Evolutionary conservation across 2,888 invertebrate species (phyloP).

Genomic region (Girardia tigrina): DNA sequence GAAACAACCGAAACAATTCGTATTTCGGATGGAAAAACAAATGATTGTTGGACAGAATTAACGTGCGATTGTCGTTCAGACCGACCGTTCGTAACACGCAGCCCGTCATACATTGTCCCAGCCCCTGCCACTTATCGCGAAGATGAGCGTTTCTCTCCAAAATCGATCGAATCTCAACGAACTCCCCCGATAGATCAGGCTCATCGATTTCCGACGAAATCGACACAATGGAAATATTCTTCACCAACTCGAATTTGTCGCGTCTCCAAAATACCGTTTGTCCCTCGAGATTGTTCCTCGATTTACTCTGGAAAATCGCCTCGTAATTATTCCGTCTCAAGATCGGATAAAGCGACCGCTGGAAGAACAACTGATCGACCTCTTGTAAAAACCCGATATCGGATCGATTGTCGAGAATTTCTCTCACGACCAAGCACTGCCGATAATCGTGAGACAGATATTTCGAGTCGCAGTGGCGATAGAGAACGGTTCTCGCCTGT

Average conservation of each 20-base stretch:
- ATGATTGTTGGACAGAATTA: neutral
- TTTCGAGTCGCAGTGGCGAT: neutral
- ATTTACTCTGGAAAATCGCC: neutral
- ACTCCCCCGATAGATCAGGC: neutral
- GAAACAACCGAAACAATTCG: slow-evolving; percentile 5
- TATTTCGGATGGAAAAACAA: neutral
- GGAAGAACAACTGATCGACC: neutral
- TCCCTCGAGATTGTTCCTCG: neutral
- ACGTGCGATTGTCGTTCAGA: neutral
- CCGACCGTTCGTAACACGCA: neutral
- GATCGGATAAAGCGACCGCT: neutral
- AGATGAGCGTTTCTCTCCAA: neutral
- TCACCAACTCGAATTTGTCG: neutral
- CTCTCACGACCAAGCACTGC: neutral
- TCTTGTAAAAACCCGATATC: neutral
- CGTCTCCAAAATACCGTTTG: neutral
- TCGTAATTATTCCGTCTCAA: neutral
- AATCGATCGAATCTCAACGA: neutral
- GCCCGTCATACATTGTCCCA: slow-evolving; percentile 11
- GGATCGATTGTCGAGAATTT: neutral
- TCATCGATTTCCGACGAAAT: neutral
- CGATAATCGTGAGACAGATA: slow-evolving; percentile 1
- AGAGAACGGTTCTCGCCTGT: neutral
- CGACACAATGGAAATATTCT: neutral
- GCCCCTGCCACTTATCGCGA: neutral